phyloP scores from a whole-genome alignment of 2,797 vertebrate species.

The Poecilia velifera region DNA sequence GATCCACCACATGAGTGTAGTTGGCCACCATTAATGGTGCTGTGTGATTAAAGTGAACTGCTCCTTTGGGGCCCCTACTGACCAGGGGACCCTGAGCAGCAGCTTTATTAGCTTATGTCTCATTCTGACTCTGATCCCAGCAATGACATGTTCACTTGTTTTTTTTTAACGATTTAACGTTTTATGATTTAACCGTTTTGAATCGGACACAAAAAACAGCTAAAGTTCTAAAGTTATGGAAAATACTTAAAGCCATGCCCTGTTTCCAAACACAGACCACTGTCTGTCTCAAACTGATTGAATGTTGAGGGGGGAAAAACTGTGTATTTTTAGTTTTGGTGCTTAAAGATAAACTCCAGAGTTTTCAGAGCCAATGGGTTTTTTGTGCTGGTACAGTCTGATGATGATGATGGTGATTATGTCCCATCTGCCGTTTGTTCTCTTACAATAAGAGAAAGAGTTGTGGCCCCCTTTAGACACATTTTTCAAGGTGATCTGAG shows the following conservation, averaged over 20 bases:
- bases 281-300: not conserved
- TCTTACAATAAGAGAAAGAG: conserved; percentile 68
- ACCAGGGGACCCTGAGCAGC: not conserved
- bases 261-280: not conserved
- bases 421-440: conserved; percentile 74
- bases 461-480: conserved; percentile 40
- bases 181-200: not conserved
- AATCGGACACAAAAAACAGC: not conserved
- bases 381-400: conserved; percentile 27
- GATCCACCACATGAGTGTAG: no score
- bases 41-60: not conserved
- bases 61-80: not conserved
- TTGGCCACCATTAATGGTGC: no score
- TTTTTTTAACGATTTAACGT: not conserved
- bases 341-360: not conserved
- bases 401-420: conserved; percentile 5
- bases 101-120: not conserved
- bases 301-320: not conserved
- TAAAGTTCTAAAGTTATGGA: not conserved
- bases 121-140: not conserved
- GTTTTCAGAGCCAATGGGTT: not conserved
- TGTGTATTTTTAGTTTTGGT: not conserved
- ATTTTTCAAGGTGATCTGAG: conserved; percentile 67
- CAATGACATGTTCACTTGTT: not conserved
- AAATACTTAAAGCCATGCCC: no score